phyloP scores from a whole-genome alignment of 2,888 invertebrate species.

The Shargacucullia verbasci region DNA sequence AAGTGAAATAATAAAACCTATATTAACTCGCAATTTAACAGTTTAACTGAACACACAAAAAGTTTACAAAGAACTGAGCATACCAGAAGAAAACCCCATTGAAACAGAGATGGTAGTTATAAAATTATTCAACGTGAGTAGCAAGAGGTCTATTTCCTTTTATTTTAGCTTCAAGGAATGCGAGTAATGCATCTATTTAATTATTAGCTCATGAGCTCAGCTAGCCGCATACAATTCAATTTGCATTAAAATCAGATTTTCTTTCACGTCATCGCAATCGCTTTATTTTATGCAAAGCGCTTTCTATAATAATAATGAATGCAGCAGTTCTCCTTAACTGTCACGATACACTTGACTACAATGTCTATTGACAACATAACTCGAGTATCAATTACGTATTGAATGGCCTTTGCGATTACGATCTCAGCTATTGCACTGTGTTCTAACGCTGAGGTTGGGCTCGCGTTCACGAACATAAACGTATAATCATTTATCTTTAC shows the following conservation, averaged over 20 bases:
- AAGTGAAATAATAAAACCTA: slow-evolving; percentile 47
- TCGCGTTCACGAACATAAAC: slow-evolving; percentile 41
- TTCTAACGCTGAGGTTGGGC: slow-evolving; percentile 54
- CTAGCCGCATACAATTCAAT: slow-evolving; percentile 45
- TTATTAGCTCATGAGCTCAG: slow-evolving; percentile 36
- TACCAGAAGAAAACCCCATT: slow-evolving; percentile 26
- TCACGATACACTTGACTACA: slow-evolving; percentile 62
- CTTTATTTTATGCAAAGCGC: slow-evolving; percentile 40
- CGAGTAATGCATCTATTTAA: slow-evolving; percentile 38
- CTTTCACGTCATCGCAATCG: slow-evolving; percentile 35
- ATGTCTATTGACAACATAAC: slow-evolving; percentile 65
- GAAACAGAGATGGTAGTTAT: slow-evolving; percentile 33
- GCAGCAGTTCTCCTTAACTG: slow-evolving; percentile 51
- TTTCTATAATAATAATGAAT: slow-evolving; percentile 56
- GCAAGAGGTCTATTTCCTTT: slow-evolving; percentile 38
- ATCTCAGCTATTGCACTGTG: slow-evolving; percentile 64
- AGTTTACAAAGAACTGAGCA: slow-evolving; percentile 17
- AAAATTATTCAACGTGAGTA: slow-evolving; percentile 45
- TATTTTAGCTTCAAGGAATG: slow-evolving; percentile 33
- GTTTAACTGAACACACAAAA: slow-evolving; percentile 21
- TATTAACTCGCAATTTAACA: slow-evolving; percentile 40
- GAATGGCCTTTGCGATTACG: slow-evolving; percentile 64
- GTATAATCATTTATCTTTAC: slow-evolving; percentile 40
- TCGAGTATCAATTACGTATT: slow-evolving; percentile 65
- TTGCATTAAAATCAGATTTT: slow-evolving; percentile 51